phyloP scores from a whole-genome alignment of 2,888 invertebrate species.

The Orgyia antiqua region DNA sequence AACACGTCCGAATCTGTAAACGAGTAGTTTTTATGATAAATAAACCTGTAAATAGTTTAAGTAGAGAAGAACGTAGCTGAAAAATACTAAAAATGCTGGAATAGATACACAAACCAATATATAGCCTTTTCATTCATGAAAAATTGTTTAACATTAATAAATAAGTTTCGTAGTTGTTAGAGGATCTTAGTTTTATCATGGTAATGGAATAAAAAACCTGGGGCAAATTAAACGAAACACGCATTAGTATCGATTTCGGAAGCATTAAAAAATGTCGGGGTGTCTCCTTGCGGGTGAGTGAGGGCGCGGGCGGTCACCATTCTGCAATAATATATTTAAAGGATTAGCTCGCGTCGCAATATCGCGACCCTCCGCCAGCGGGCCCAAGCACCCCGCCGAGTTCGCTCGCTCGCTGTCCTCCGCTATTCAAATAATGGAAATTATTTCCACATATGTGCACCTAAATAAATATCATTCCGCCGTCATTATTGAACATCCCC shows the following conservation, averaged over 20 bases:
- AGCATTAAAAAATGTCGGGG: conserved; percentile 59
- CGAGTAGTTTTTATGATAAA: too few species aligned
- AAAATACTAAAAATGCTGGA: too few species aligned
- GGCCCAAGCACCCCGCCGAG: conserved; percentile 26
- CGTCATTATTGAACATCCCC: conserved; percentile 67
- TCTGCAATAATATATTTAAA: conserved; percentile 77
- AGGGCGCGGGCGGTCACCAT: conserved; percentile 61
- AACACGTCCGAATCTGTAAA: too few species aligned
- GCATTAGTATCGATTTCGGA: conserved; percentile 65
- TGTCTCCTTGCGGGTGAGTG: conserved; percentile 47
- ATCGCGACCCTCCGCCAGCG: conserved; percentile 67
- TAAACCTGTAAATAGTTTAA: too few species aligned
- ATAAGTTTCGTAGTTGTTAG: too few species aligned
- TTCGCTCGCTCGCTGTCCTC: conserved; percentile 35
- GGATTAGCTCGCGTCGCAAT: conserved; percentile 76
- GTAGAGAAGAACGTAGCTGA: too few species aligned
- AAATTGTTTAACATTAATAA: too few species aligned
- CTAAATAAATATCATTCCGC: conserved; percentile 73
- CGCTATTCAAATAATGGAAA: conserved; percentile 76
- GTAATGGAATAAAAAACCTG: not conserved
- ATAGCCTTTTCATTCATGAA: too few species aligned
- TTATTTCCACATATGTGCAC: conserved; percentile 77
- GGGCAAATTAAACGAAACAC: conserved; percentile 38
- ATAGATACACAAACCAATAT: too few species aligned
- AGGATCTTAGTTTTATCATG: too few species aligned